Percentiles rank a stretch among this genome's conserved stretches.
Evolutionary conservation across 2,888 invertebrate species (phyloP).

Genomic region (Limnephilus auricula): DNA sequence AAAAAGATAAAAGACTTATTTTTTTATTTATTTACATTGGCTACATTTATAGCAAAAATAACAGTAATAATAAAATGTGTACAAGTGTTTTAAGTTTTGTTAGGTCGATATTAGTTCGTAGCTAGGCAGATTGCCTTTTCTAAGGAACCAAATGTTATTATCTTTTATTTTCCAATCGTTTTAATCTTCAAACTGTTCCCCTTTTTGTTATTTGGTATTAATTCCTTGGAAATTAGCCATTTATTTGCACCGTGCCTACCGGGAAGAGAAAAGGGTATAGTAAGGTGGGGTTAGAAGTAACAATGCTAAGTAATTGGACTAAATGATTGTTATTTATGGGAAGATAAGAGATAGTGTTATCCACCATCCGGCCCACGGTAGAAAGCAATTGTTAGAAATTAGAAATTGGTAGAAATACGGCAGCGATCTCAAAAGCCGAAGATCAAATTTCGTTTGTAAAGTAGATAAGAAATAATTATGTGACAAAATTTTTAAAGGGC

Average conservation of each 20-base stretch:
- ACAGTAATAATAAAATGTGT: too few relatives aligned
- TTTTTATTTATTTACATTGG: too few relatives aligned
- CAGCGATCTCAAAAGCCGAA: not conserved
- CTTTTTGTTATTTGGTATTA: not conserved
- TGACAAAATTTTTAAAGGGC: not conserved
- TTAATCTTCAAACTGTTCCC: not conserved
- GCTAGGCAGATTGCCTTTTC: too few relatives aligned
- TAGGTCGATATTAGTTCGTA: too few relatives aligned
- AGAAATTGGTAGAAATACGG: slow-evolving; percentile 4
- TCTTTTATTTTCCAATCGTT: not conserved
- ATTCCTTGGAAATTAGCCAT: slow-evolving; percentile 8
- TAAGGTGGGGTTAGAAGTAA: slow-evolving; percentile 49
- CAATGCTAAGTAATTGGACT: slow-evolving; percentile 64
- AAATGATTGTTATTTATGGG: slow-evolving; percentile 65
- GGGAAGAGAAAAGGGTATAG: slow-evolving; percentile 14
- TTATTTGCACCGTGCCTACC: not conserved
- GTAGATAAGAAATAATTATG: not conserved
- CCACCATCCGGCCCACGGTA: slow-evolving; percentile 33
- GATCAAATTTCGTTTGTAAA: not conserved
- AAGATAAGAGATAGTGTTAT: slow-evolving; percentile 59
- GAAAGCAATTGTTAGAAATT: slow-evolving; percentile 44
- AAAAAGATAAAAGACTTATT: too few relatives aligned
- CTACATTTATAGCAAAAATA: too few relatives aligned
- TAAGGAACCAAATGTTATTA: too few relatives aligned
- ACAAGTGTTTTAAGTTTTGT: too few relatives aligned